phyloP scores from a whole-genome alignment of 2,113 vertebrate species.

The Hydrochoerus hydrochaeris region DNA sequence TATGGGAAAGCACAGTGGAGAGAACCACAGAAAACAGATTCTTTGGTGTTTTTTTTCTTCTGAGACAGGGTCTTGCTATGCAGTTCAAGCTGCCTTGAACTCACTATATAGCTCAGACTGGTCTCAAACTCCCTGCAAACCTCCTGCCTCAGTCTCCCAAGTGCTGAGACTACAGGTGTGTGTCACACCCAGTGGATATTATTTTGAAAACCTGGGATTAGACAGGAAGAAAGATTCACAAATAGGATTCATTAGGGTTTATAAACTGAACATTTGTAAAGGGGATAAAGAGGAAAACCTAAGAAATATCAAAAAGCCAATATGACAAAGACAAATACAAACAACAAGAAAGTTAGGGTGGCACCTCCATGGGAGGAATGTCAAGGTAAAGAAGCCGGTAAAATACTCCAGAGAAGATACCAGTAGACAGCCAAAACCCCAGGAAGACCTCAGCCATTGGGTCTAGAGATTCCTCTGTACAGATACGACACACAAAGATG shows the following conservation, averaged over 20 bases:
- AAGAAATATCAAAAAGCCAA: conserved; percentile 20
- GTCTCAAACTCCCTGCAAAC: not conserved
- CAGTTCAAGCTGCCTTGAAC: not conserved
- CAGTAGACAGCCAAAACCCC: not conserved
- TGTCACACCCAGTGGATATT: not conserved
- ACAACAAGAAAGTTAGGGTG: not conserved
- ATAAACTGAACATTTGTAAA: not conserved
- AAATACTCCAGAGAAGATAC: not conserved
- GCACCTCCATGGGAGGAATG: not conserved
- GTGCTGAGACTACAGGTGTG: not conserved
- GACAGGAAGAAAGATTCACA: not conserved
- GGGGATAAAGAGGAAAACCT: not conserved
- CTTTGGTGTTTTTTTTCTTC: not conserved
- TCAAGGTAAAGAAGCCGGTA: not conserved
- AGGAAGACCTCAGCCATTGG: not conserved
- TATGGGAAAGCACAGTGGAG: not conserved
- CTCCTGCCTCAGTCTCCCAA: not conserved
- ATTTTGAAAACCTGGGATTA: not conserved
- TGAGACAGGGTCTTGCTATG: not conserved
- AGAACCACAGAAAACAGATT: not conserved
- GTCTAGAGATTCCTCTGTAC: not conserved
- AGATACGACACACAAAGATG: not conserved
- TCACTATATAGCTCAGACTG: not conserved
- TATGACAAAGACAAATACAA: not conserved
- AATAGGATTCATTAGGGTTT: not conserved